A percentile compares a stretch with the other conserved stretches of the same genome.
Evolutionary conservation across 2,113 vertebrate genomes (phyloP).

Genomic region (Sinocyclocheilus anophthalmus): DNA sequence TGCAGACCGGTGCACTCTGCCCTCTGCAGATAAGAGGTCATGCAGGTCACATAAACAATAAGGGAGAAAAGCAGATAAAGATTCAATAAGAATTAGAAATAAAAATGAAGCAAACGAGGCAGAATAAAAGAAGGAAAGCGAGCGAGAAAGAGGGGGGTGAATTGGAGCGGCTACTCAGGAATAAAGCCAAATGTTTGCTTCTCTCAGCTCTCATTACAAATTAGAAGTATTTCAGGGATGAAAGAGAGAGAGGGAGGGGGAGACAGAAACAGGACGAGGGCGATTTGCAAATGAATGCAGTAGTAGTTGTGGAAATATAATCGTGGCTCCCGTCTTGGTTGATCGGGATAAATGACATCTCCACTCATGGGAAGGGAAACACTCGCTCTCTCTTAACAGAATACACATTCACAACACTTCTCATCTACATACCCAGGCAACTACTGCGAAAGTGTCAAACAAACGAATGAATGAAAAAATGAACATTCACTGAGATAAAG

Average conservation of each 20-base stretch:
- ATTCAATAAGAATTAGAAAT: constrained; percentile 40
- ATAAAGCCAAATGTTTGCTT: constrained; percentile 86
- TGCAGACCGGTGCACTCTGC: constrained; percentile 29
- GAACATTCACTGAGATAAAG: constrained; percentile 9
- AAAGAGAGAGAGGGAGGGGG: constrained; percentile 66
- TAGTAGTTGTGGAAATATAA: constrained; percentile 96
- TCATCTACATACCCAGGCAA: constrained; percentile 93
- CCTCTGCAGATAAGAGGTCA: background rate
- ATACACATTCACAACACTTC: constrained; percentile 93
- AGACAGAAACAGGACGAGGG: constrained; percentile 71
- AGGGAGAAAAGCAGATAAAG: constrained; percentile 39
- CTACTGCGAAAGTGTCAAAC: constrained; percentile 77
- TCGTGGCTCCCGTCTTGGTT: constrained; percentile 84
- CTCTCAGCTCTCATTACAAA: constrained; percentile 88
- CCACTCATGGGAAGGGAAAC: constrained; percentile 80
- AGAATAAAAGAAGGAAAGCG: background rate
- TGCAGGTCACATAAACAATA: constrained; percentile 45
- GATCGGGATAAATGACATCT: constrained; percentile 88
- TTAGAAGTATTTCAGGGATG: constrained; percentile 88
- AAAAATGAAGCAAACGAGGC: constrained; percentile 31
- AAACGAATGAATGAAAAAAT: constrained; percentile 33
- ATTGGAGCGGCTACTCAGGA: constrained; percentile 81
- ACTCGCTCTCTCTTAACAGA: constrained; percentile 86
- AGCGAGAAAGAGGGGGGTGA: background rate
- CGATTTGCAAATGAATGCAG: constrained; percentile 98